Evolutionary conservation across 2,888 invertebrate species (phyloP).

Genomic region (Plebejus melissa): DNA sequence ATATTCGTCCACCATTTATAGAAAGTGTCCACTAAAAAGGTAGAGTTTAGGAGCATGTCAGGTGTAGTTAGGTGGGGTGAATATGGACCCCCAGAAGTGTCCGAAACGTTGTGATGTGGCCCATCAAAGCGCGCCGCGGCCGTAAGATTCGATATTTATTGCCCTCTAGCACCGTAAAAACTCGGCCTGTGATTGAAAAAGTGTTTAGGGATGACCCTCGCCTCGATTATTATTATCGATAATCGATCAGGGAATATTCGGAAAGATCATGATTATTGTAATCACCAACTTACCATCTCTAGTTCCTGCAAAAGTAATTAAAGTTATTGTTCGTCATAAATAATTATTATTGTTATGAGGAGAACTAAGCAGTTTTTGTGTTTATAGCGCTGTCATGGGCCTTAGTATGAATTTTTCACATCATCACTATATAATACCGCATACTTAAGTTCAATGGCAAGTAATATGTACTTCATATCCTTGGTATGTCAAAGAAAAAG

Average conservation of each 20-base stretch:
- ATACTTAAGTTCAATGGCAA: neutral
- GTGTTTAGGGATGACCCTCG: conserved; percentile 11
- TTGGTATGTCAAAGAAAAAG: neutral
- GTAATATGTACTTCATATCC: neutral
- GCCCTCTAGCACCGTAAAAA: conserved; percentile 60
- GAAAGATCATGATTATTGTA: neutral
- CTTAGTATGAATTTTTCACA: too few species aligned
- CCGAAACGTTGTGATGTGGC: conserved; percentile 54
- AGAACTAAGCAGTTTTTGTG: too few species aligned
- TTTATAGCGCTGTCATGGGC: too few species aligned
- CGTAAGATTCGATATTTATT: conserved; percentile 74
- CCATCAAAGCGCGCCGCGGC: conserved; percentile 68
- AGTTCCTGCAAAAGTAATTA: neutral
- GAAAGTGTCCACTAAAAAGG: conserved; percentile 10
- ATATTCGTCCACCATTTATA: conserved; percentile 13
- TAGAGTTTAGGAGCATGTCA: conserved; percentile 5
- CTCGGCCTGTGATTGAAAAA: conserved; percentile 68
- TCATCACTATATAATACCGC: too few species aligned
- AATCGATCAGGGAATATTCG: neutral
- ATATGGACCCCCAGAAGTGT: conserved; percentile 35
- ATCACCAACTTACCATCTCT: neutral
- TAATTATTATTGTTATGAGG: too few species aligned
- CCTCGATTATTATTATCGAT: neutral
- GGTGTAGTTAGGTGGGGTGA: neutral
- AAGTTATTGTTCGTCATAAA: too few species aligned